Percentiles rank a stretch among this genome's conserved stretches.
Evolutionary conservation across 2,888 invertebrate species (phyloP).

Genomic region (Drosophila nr. perissopoda): DNA sequence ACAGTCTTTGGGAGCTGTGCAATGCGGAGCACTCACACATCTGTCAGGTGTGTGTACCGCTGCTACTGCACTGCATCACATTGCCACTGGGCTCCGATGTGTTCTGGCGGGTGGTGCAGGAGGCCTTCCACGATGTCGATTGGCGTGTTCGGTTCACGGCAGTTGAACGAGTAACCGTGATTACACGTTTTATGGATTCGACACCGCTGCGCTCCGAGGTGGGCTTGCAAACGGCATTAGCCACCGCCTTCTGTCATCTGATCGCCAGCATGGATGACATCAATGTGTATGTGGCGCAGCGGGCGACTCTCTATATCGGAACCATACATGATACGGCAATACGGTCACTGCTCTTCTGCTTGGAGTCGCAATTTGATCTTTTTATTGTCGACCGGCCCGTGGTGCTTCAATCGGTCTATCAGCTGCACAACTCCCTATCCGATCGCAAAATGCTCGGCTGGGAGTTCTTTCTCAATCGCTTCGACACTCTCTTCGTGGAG

Average conservation of each 20-base stretch:
- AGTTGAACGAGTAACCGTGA: constrained; percentile 96
- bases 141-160: constrained; percentile 96
- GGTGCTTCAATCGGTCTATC: constrained; percentile 97
- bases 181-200: constrained; percentile 96
- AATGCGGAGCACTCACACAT: constrained; percentile 97
- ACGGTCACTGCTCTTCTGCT: constrained; percentile 94
- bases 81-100: constrained; percentile 97
- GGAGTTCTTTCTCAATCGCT: constrained; percentile 98
- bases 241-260: constrained; percentile 98
- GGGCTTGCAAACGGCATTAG: constrained; percentile 95
- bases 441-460: constrained; percentile 96
- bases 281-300: constrained; percentile 97
- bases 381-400: constrained; percentile 98
- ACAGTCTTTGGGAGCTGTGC: constrained; percentile 95
- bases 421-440: constrained; percentile 96
- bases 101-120: constrained; percentile 97
- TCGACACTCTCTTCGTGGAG: constrained; percentile 97
- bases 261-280: constrained; percentile 98
- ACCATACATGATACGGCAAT: constrained; percentile 96
- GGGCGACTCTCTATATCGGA: constrained; percentile 95
- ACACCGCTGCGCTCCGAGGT: constrained; percentile 93
- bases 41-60: constrained; percentile 95
- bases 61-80: constrained; percentile 97
- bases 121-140: constrained; percentile 95
- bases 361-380: constrained; percentile 99